These are phyloP conservation scores for Aleiodes alternator DNA, from an alignment of 2,888 invertebrate genomes.

Conservation along the genomic window DNA sequence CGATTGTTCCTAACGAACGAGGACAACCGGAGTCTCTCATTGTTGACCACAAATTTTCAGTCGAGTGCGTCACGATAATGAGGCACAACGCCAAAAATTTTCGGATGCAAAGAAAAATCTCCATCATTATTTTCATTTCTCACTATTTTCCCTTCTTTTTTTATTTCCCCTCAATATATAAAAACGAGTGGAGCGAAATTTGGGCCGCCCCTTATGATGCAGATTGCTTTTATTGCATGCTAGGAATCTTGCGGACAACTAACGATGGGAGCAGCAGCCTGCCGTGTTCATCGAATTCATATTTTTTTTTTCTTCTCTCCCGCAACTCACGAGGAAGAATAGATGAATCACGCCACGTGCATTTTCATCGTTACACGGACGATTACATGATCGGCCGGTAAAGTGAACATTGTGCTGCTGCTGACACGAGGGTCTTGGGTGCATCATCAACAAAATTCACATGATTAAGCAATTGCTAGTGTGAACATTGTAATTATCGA, in stretches of 20 bases:
- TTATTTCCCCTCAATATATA: background rate
- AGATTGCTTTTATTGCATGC: constrained; percentile 4
- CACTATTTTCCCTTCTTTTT: constrained; percentile 2
- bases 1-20: constrained; percentile 18
- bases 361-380: constrained; percentile 39
- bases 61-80: constrained; percentile 23
- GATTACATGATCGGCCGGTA: constrained; percentile 19
- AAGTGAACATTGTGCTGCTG: background rate
- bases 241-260: constrained; percentile 4
- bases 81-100: constrained; percentile 24
- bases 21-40: constrained; percentile 10
- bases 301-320: constrained; percentile 2
- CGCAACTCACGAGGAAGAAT: background rate
- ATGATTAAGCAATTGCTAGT: too few relatives aligned
- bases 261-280: constrained; percentile 2
- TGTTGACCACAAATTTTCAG: constrained; percentile 37
- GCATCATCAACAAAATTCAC: constrained; percentile 29
- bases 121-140: constrained; percentile 1
- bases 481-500: background rate
- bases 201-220: background rate
- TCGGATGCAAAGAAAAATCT: constrained; percentile 18
- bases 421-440: constrained; percentile 12
- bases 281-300: background rate
- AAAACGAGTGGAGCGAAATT: constrained; percentile 9
- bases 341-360: constrained; percentile 38